A percentile compares a stretch with the other conserved stretches of the same genome.
These are phyloP conservation scores for Anser cygnoides DNA, from an alignment of 2,113 vertebrate genomes.

Conservation along the genomic window DNA sequence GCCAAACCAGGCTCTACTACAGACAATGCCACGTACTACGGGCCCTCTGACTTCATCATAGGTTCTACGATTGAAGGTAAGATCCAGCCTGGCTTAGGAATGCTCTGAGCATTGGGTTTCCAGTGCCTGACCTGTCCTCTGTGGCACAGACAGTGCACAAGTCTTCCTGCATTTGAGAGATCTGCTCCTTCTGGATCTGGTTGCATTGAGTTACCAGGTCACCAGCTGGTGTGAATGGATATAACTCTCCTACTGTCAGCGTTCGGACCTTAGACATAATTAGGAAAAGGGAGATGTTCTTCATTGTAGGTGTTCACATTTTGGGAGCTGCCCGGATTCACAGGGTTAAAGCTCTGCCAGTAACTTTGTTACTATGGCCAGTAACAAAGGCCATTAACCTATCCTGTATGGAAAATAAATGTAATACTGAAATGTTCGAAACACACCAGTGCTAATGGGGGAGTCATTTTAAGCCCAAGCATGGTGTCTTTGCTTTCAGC, in stretches of 20 bases:
- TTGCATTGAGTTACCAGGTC: background rate
- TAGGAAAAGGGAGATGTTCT: background rate
- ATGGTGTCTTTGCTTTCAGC: background rate
- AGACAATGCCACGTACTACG: constrained; percentile 85
- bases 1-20: constrained; percentile 80
- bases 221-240: background rate
- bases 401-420: background rate
- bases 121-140: background rate
- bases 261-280: background rate
- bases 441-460: background rate
- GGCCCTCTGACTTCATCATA: constrained; percentile 87
- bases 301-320: background rate
- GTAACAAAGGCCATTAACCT: background rate
- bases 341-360: background rate
- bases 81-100: background rate
- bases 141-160: background rate
- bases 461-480: background rate
- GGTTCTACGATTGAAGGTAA: constrained; percentile 88
- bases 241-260: background rate
- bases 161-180: background rate
- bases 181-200: background rate
- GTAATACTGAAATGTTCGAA: background rate
- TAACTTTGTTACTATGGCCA: background rate
- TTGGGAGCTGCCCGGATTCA: background rate
- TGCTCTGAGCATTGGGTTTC: background rate